phyloP scores from a whole-genome alignment of 2,113 vertebrate genomes.

The Brienomyrus brachyistius region DNA sequence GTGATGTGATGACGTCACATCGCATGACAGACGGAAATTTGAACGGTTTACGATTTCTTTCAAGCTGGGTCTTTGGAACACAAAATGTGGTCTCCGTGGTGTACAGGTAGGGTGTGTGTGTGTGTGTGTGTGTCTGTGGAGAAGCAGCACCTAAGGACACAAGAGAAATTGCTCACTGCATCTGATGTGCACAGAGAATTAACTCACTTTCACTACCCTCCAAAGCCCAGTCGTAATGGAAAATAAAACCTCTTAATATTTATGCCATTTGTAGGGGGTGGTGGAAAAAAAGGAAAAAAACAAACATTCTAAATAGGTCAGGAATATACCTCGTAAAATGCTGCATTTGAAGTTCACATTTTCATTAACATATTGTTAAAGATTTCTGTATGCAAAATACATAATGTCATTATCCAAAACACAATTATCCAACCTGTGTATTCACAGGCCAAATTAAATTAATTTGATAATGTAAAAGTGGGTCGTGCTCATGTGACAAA shows the following conservation, averaged over 20 bases:
- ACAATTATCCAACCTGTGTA: neutral
- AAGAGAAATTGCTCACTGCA: neutral
- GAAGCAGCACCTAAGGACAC: neutral
- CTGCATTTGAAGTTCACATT: neutral
- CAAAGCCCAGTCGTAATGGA: neutral
- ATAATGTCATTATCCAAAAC: neutral
- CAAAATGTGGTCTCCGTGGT: neutral
- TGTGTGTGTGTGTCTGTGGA: neutral
- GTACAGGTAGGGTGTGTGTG: neutral
- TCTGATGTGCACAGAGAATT: neutral
- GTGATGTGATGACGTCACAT: neutral
- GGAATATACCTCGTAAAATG: neutral
- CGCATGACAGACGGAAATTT: neutral
- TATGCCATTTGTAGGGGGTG: neutral
- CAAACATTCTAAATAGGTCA: neutral
- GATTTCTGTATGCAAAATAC: neutral
- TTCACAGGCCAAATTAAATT: neutral
- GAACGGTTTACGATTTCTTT: neutral
- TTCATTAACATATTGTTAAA: neutral
- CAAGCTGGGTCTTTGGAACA: neutral
- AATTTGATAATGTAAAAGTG: neutral
- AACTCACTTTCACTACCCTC: neutral
- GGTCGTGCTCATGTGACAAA: neutral
- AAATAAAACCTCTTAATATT: constrained; percentile 15
- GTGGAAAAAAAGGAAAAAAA: neutral